These are phyloP conservation scores for Lepus timidus DNA, from an alignment of 2,113 vertebrate species.

Conservation along the genomic window DNA sequence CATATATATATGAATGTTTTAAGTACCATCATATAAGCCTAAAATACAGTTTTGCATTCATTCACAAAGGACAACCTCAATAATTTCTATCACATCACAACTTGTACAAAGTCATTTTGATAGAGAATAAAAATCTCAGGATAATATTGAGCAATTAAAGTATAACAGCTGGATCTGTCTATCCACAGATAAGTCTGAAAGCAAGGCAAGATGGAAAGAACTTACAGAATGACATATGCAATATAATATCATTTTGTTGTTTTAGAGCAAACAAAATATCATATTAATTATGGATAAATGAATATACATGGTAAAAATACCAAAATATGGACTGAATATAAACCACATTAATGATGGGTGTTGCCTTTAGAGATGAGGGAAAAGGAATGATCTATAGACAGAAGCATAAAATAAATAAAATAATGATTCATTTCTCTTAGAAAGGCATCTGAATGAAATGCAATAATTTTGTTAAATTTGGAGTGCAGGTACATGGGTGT, in stretches of 20 bases:
- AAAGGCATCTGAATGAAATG: constrained; percentile 21
- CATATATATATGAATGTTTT: too few species aligned
- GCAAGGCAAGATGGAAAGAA: background rate
- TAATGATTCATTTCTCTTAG: constrained; percentile 26
- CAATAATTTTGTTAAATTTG: constrained; percentile 28
- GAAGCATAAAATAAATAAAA: background rate
- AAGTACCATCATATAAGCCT: background rate
- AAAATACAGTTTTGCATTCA: background rate
- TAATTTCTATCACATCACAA: background rate
- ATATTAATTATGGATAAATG: background rate
- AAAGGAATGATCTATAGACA: background rate
- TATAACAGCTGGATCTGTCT: background rate
- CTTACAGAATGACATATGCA: background rate
- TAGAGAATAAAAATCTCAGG: background rate
- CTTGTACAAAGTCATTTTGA: background rate
- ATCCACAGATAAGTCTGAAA: background rate
- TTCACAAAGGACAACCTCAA: background rate
- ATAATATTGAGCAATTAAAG: background rate
- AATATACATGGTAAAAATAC: background rate
- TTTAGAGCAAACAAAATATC: background rate
- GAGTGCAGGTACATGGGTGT: background rate
- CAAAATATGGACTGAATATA: constrained; percentile 44
- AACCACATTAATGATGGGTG: background rate
- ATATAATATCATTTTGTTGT: background rate
- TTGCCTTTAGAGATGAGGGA: background rate